Conservation (phyloP, 2,113 vertebrate genomes). For the Corythornis madagascariensis region DNA sequence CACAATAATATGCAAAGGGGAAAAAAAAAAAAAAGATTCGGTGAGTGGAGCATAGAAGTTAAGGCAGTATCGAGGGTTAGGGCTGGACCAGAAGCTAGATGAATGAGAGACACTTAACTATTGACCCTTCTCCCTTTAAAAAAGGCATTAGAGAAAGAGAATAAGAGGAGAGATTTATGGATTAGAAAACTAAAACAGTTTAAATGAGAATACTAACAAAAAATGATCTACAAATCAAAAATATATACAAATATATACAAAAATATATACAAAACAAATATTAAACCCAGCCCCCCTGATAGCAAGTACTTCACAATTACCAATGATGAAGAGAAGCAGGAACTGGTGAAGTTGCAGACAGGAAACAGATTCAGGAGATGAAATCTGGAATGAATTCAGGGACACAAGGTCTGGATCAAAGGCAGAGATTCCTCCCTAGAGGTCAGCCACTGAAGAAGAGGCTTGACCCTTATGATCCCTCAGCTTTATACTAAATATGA, state of each 20-base stretch:
- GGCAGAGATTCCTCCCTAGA: neutral
- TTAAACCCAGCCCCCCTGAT: neutral
- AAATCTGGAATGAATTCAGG: neutral
- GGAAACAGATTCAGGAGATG: neutral
- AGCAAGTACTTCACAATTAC: neutral
- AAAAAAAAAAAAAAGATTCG: neutral
- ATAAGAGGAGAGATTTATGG: neutral
- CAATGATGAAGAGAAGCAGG: neutral
- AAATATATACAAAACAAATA: neutral
- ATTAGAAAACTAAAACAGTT: neutral
- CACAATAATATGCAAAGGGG: neutral
- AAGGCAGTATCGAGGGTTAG: neutral
- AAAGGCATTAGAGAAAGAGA: neutral
- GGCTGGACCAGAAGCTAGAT: neutral
- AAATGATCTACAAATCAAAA: neutral
- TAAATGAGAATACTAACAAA: neutral
- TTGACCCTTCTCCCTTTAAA: neutral
- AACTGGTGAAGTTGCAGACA: neutral
- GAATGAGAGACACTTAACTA: neutral
- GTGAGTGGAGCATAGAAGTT: neutral
- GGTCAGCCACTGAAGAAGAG: too few species aligned
- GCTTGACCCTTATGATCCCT: neutral
- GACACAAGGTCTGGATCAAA: neutral
- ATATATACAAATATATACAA: too few species aligned
- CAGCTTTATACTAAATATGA: neutral